Percentiles rank a stretch among this genome's conserved stretches.
phyloP scores from a whole-genome alignment of 2,888 invertebrate genomes.

The Tipula unca region DNA sequence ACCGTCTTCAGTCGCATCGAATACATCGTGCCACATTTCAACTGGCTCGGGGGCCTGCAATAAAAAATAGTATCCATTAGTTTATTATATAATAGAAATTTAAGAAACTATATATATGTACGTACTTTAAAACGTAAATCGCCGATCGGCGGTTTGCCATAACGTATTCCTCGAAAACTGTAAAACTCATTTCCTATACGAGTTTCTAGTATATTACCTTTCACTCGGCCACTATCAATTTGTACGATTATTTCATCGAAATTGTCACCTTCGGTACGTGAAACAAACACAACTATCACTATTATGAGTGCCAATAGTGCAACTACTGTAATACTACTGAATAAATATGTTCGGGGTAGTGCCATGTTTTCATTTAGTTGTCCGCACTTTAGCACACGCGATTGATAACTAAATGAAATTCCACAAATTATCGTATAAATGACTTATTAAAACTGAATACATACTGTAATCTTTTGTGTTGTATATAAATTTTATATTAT shows the following conservation, averaged over 20 bases:
- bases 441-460: not conserved
- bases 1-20: slow-evolving; percentile 41
- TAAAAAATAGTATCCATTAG: slow-evolving; percentile 23
- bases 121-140: slow-evolving; percentile 43
- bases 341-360: not conserved
- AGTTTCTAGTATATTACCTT: slow-evolving; percentile 39
- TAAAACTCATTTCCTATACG: slow-evolving; percentile 39
- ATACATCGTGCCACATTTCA: slow-evolving; percentile 34
- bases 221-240: slow-evolving; percentile 33
- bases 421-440: not conserved
- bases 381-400: not conserved
- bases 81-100: too few species aligned
- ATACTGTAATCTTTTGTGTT: not conserved
- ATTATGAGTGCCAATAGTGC: not conserved
- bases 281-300: not conserved
- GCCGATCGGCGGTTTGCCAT: slow-evolving; percentile 41
- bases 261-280: slow-evolving; percentile 23
- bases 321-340: not conserved
- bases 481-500: not conserved
- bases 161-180: slow-evolving; percentile 43
- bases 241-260: slow-evolving; percentile 28
- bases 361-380: not conserved
- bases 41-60: slow-evolving; percentile 32
- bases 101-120: slow-evolving; percentile 25
- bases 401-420: not conserved